Evolutionary conservation across 92 coral and sea anemone species (phyloP).

Genomic region (Pocillopora grandis): DNA sequence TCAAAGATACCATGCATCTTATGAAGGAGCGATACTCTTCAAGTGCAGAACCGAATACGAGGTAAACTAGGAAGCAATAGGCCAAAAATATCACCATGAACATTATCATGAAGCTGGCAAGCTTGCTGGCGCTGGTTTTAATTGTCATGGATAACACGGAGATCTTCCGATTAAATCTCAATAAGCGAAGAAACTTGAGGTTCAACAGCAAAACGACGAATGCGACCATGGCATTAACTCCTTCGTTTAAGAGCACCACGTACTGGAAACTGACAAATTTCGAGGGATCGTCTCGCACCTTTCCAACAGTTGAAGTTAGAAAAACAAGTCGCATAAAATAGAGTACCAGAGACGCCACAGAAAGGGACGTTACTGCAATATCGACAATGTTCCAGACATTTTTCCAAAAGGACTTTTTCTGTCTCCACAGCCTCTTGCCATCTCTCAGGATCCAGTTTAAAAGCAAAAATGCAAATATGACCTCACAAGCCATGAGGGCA

Average conservation of each 20-base stretch:
- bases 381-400: constrained; percentile 86
- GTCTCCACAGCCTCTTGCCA: constrained; percentile 64
- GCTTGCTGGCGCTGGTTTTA: constrained; percentile 56
- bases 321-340: constrained; percentile 81
- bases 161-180: constrained; percentile 86
- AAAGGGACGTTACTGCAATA: constrained; percentile 51
- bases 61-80: constrained; percentile 58
- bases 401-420: constrained; percentile 58
- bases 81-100: constrained; percentile 73
- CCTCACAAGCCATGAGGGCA: constrained; percentile 78
- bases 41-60: constrained; percentile 66
- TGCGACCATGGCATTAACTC: constrained; percentile 62
- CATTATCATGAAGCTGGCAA: constrained; percentile 68
- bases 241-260: constrained; percentile 78
- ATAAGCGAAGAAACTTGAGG: constrained; percentile 82
- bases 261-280: constrained; percentile 90
- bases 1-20: constrained; percentile 79
- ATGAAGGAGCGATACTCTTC: constrained; percentile 75
- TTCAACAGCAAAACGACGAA: constrained; percentile 70
- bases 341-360: constrained; percentile 63
- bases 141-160: constrained; percentile 77
- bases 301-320: constrained; percentile 53
- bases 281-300: constrained; percentile 66
- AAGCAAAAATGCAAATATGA: constrained; percentile 65
- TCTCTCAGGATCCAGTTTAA: constrained; percentile 80